Evolutionary conservation across 2,113 vertebrate genomes (phyloP), one percentile per base, ranked within the genome.

Genomic region (Burhinus bistriatus): DNA sequence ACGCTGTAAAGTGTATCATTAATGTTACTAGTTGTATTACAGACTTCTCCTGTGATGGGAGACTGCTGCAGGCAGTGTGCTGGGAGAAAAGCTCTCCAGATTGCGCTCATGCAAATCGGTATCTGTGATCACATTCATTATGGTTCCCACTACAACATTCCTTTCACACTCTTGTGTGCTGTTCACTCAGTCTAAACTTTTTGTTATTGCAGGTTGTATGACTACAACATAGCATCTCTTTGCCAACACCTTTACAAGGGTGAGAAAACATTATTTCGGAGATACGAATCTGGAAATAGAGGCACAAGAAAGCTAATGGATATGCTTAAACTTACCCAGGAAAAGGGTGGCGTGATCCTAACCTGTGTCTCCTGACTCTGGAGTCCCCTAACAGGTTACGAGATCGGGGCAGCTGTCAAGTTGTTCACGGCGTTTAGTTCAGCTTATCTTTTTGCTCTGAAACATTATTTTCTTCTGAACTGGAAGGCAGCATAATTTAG

Each of bases 81-180:
- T 82, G 79, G 62, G 91, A 95, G 84, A 75, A 95, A 89, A 95
- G 73, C 93, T 95, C 91, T 97, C 94, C 95, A 97, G 94, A 95
- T 95, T 97, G 97, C 44, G 94, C 94, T 91, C 94, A 95, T 96
- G 97, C 97, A 96, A 97, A 97, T 95, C 12, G 42, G 78, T 95
- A 80, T 93, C 96, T 97, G 87, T 87, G 91, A 97, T 97, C 95
- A 87, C 93, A 97, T 96, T 95, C 95, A 12, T 94, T 94, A 84
- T 83, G 92, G 88, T 88, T 96, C 88, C 95, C 96, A 96, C 90
- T 92, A 95, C 95, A 96, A 94, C 95, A 95, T 93, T 94, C 44
- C 57, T 96, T 96, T 96, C 96, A 93, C 95, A 96, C 95, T 93
- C 90, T 45, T 40, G 95, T 83, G 83, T 83, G 92, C 92, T 92